Evolutionary conservation across 2,888 invertebrate species (phyloP).

Genomic region (Hemaris fuciformis): DNA sequence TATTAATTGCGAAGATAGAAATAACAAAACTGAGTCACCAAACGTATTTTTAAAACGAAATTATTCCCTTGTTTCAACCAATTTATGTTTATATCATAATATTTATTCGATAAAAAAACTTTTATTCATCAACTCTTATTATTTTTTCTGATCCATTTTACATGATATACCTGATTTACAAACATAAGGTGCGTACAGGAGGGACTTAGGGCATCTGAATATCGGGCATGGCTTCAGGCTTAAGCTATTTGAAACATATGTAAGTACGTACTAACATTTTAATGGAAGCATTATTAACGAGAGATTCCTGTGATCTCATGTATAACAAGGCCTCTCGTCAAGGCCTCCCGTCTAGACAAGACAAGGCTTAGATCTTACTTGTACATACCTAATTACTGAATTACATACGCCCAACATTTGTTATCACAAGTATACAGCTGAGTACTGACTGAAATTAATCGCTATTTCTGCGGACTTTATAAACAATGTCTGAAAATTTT

Average conservation of each 20-base stretch:
- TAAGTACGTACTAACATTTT: neutral
- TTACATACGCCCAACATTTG: constrained; percentile 8
- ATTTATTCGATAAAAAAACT: too few relatives aligned
- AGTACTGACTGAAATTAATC: neutral
- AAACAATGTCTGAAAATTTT: too few relatives aligned
- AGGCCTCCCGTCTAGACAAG: constrained; percentile 51
- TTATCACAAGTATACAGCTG: neutral
- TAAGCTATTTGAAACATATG: neutral
- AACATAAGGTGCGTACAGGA: neutral
- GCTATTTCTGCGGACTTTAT: too few relatives aligned
- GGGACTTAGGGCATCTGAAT: neutral
- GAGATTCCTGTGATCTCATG: constrained; percentile 22
- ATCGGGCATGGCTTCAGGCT: neutral
- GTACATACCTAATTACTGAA: constrained; percentile 37
- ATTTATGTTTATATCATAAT: too few relatives aligned
- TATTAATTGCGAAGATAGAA: too few relatives aligned
- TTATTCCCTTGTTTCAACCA: too few relatives aligned
- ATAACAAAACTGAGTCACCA: too few relatives aligned
- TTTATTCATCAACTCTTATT: too few relatives aligned
- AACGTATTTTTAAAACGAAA: too few relatives aligned
- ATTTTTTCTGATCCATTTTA: neutral
- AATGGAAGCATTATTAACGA: neutral
- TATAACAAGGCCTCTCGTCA: constrained; percentile 36
- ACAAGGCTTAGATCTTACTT: neutral
- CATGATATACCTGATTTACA: neutral